Base-by-base conservation (phyloP, 2,113 vertebrate species). In the Takifugu flavidus region DNA sequence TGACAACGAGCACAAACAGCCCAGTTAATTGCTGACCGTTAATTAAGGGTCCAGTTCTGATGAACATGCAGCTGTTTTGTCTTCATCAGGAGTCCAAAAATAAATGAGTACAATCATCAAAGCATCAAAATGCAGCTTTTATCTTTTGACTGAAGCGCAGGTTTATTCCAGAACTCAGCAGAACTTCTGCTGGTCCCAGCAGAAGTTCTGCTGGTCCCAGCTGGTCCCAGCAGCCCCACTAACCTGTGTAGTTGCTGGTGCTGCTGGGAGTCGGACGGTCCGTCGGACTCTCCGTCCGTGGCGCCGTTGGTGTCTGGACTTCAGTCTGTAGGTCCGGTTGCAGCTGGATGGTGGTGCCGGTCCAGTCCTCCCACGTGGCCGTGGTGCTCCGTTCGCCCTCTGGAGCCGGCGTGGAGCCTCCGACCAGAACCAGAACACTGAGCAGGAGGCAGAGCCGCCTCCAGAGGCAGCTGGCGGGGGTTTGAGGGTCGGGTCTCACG, bases 211-310 rank as follows among this genome's bases (percentile, higher is more conserved):
- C n/a, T n/a, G n/a, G n/a, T n/a, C n/a, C n/a, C n/a, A n/a, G n/a
- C n/a, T 8, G 49, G 11, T 26, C 13, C 25, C 4, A 27, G 10
- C 1, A 6, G 6, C 2, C 8, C 3, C 34, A 65, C 88, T 58
- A 0, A 91, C 90, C 89, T 89, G 88, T 87, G 20, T 88, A 83
- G 77, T 90, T 89, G n/a, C 28, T 85, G 57, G 77, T 84, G 49
- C 67, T 27, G 42, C 60, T 39, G 57, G 79, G 66, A 34, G 71
- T 79, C 25, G 70, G 69, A 13, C 39, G 10, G 4, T 52, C 63
- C 1, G 75, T 64, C 51, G 42, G 61, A 11, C 43, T 54, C 7
- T 78, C 77, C 7, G 59, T 70, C 59, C 25, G 42, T 3, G 26
- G n/a, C 2, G 60, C 70, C 0, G 75, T 62, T 0, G 26, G 55